Conservation (phyloP, 2,113 vertebrate species). For the Oryzias curvinotus region DNA sequence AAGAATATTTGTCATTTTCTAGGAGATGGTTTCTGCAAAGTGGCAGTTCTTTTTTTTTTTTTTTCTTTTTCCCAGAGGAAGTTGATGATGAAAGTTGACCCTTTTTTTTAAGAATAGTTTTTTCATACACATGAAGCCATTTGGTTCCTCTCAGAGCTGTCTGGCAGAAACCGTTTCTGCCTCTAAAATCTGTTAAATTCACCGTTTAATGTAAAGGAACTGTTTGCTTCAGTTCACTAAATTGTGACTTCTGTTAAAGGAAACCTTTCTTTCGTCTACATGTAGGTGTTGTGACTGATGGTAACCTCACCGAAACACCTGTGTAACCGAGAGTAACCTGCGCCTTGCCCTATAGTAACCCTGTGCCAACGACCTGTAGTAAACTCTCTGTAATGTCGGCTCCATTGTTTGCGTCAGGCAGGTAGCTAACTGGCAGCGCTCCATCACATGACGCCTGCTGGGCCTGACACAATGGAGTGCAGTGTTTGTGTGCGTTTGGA, state of each 20-base stretch:
- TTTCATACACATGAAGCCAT: neutral
- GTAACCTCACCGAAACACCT: constrained; percentile 3
- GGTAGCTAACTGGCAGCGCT: constrained; percentile 61
- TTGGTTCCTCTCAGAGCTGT: neutral
- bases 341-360: constrained; percentile 52
- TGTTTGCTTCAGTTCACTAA: too few species aligned
- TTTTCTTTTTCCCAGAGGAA: neutral
- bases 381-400: constrained; percentile 42
- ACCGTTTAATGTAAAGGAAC: too few species aligned
- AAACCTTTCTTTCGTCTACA: neutral
- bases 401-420: constrained; percentile 68
- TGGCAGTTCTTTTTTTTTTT: too few species aligned
- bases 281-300: neutral
- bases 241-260: too few species aligned
- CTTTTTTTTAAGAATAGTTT: neutral
- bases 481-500: constrained; percentile 54
- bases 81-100: neutral
- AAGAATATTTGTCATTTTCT: too few species aligned
- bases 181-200: too few species aligned
- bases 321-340: constrained; percentile 65
- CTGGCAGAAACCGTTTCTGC: constrained; percentile 8
- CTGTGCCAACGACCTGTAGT: constrained; percentile 34
- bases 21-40: too few species aligned
- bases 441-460: constrained; percentile 69
- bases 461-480: constrained; percentile 67